Base-by-base conservation (phyloP, 2,113 vertebrate genomes). In the Tyrannus savana region DNA sequence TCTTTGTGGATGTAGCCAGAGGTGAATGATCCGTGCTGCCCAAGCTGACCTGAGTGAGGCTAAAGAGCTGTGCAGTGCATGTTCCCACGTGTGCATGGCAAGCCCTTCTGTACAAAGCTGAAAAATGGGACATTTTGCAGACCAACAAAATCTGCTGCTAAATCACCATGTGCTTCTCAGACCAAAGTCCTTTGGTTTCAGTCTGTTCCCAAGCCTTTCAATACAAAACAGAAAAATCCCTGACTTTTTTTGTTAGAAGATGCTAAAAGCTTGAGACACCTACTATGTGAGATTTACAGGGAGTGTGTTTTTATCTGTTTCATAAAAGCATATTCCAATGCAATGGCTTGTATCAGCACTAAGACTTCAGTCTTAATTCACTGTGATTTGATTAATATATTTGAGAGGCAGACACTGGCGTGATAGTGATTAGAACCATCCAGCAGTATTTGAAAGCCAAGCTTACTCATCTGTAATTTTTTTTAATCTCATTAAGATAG, bases 401-500 rank as follows among this genome's bases (percentile, higher is more conserved):
- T 78, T 75, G 56, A 88, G 71, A 80, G 82, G n/a, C 58, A 93
- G 75, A 35, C 46, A 35, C 37, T 90, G 78, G 50, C 1, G 1
- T 30, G 75, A 53, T 35, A 66, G 37, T 83, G 63, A 83, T 92
- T 92, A 86, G 37, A 68, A 28, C 25, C 58, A 69, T 49, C 24
- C 58, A 68, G 46, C 46, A 71, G 2, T 55, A 78, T 80, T 90
- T 91, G 68, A 63, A 94, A 85, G 59, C 42, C 55, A 72, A 67
- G 44, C n/a, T 84, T 88, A 69, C 19, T 88, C 44, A 86, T 84
- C 47, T 90, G 46, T 90, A 73, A 63, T 84, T 90, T 94, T 63
- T 41, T 41, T 41, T 41, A 5, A 50, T 58, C 35, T 88, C 55
- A 80, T 80, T 93, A 83, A 2, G 4, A 69, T 58, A 76, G 16